These are phyloP conservation scores for Amorpha juglandis DNA, from an alignment of 2,888 invertebrate genomes.

Conservation along the genomic window DNA sequence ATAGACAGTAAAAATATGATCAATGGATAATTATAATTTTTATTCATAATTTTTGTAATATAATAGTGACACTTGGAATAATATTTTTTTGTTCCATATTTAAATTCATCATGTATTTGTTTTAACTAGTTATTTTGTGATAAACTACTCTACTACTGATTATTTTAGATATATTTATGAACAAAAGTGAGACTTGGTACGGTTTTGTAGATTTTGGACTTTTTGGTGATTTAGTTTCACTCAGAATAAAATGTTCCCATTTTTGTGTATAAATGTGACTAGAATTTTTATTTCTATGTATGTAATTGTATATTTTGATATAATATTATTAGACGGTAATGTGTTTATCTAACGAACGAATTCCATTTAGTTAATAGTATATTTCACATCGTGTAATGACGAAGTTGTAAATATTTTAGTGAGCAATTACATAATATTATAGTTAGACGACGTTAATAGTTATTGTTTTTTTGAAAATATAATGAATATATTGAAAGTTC, in stretches of 20 bases:
- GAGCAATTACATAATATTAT: constrained; percentile 58
- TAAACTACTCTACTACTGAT: constrained; percentile 36
- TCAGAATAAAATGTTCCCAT: constrained; percentile 30
- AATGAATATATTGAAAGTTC: constrained; percentile 82
- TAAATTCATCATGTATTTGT: constrained; percentile 1
- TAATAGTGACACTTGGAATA: not conserved
- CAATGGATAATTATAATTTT: too few species aligned
- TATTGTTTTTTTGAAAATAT: constrained; percentile 79
- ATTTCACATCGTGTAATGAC: constrained; percentile 1
- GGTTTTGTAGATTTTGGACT: not conserved
- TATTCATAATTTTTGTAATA: not conserved
- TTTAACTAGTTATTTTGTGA: constrained; percentile 44
- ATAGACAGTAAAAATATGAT: too few species aligned
- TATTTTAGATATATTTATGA: constrained; percentile 41
- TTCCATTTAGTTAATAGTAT: constrained; percentile 25
- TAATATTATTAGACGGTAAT: not conserved
- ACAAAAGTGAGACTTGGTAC: constrained; percentile 40
- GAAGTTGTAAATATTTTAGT: constrained; percentile 72
- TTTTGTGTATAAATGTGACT: constrained; percentile 55
- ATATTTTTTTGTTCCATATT: not conserved
- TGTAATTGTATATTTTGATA: constrained; percentile 64
- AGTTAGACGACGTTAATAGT: constrained; percentile 69
- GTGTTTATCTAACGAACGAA: constrained; percentile 12
- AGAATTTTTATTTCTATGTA: constrained; percentile 42
- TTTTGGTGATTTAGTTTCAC: constrained; percentile 15